Evolutionary conservation across 2,113 vertebrate species (phyloP), one percentile per base, ranked within the genome.

Genomic region (Acanthisitta chloris): DNA sequence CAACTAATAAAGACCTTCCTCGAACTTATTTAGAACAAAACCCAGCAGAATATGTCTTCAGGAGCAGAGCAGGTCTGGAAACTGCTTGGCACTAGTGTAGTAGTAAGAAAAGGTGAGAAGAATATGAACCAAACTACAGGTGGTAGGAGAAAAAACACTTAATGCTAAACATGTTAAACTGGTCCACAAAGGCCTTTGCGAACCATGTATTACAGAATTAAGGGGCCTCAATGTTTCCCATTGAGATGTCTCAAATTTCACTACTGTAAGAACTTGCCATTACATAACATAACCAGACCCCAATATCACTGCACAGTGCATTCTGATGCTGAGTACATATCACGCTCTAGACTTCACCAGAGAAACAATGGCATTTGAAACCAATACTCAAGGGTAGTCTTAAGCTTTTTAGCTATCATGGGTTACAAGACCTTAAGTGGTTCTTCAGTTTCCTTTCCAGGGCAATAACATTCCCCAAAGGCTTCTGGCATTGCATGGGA

Each of bases 221-320:
- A 91, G 64, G 57, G 88, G 91, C 82, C 95, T 86, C 87, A 86
- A 62, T 3, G 2, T 36, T 96, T 94, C 74, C 92, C 55, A 1
- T 15, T 65, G 96, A 94, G 95, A 42, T 84, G 42, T 85, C 90
- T 97, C 94, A 54, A 36, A 93, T 97, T 96, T 97, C 95, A 97
- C 51, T 62, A 4, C 65, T 3, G 6, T 57, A 88, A 84, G 78
- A 96, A 78, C 78, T 88, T 88, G 72, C 79, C 81, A 86, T 90
- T 64, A 62, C 86, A 79, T 19, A 95, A 88, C 64, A 85, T 6
- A 79, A 88, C 67, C 93, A 97, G 96, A 69, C 11, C 57, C 66
- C 78, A 84, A 10, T 21, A 91, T 52, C 71, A 61, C 74, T 81
- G 93, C 86, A 76, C 82, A 51, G 52, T 65, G 79, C 78, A 90